Evolutionary conservation across 2,113 vertebrate genomes (phyloP).

Genomic region (Trinectes maculatus): DNA sequence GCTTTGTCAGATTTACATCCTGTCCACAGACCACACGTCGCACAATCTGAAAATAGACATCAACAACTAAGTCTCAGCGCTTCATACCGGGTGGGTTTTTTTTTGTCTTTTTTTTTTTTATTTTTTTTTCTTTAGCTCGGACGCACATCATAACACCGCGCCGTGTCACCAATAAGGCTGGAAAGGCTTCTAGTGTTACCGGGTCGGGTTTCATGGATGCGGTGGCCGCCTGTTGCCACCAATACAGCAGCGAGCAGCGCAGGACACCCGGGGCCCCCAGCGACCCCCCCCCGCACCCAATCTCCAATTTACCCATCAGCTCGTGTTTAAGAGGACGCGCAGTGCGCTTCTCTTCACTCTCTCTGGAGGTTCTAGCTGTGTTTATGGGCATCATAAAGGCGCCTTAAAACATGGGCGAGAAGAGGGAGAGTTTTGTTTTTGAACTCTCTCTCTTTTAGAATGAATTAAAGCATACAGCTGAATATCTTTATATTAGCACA

Average conservation of each 20-base stretch:
- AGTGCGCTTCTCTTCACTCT: background rate
- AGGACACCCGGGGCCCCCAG: constrained; percentile 40
- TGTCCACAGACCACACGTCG: background rate
- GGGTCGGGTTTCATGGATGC: constrained; percentile 50
- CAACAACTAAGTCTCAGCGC: background rate
- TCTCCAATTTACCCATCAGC: too few relatives aligned
- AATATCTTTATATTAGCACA: background rate
- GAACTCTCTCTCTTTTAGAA: background rate
- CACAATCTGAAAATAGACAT: background rate
- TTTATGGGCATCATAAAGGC: background rate
- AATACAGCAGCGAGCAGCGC: constrained; percentile 34
- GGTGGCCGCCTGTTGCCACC: constrained; percentile 53
- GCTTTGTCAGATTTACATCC: background rate
- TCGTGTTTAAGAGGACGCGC: too few relatives aligned
- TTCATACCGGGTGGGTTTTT: too few relatives aligned
- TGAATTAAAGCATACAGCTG: too few relatives aligned
- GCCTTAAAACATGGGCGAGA: background rate
- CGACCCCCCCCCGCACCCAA: too few relatives aligned
- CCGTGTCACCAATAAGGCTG: constrained; percentile 21
- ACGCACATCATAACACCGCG: constrained; percentile 14
- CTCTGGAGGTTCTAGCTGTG: background rate
- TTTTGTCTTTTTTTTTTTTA: too few relatives aligned
- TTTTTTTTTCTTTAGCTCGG: background rate
- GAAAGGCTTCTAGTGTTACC: constrained; percentile 41
- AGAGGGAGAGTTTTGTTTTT: background rate